A percentile compares a stretch with the other conserved stretches of the same genome.
These are phyloP conservation scores for Acanthosepion esculentum DNA, from an alignment of 2,888 invertebrate genomes.

Conservation along the genomic window DNA sequence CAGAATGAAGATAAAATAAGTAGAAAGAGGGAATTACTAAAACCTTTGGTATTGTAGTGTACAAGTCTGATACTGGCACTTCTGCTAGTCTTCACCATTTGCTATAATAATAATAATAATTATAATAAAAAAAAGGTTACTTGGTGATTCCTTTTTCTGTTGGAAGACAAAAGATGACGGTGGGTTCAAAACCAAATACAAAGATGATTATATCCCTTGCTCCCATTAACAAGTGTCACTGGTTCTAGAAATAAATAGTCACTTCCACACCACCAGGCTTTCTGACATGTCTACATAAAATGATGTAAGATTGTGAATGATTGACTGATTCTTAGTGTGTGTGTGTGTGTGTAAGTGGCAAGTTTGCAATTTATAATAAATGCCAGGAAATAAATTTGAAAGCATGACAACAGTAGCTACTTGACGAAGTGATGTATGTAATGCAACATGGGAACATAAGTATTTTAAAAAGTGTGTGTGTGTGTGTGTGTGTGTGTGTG, in stretches of 20 bases:
- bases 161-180: background rate
- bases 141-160: constrained; percentile 12
- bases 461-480: background rate
- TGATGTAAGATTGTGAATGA: background rate
- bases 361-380: background rate
- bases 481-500: too few relatives aligned
- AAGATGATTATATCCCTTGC: background rate
- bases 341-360: background rate
- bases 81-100: background rate
- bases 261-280: constrained; percentile 7
- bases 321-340: background rate
- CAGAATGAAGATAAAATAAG: background rate
- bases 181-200: background rate
- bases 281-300: background rate
- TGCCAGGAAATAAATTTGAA: background rate
- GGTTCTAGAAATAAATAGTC: constrained; percentile 4
- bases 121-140: background rate
- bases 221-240: background rate
- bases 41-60: background rate
- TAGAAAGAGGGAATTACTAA: background rate
- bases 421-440: background rate
- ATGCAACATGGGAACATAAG: background rate
- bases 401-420: background rate
- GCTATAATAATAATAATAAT: background rate
- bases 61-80: constrained; percentile 1